Conservation (phyloP, 2,113 vertebrate species). For the Hippocampus mohnikei region DNA sequence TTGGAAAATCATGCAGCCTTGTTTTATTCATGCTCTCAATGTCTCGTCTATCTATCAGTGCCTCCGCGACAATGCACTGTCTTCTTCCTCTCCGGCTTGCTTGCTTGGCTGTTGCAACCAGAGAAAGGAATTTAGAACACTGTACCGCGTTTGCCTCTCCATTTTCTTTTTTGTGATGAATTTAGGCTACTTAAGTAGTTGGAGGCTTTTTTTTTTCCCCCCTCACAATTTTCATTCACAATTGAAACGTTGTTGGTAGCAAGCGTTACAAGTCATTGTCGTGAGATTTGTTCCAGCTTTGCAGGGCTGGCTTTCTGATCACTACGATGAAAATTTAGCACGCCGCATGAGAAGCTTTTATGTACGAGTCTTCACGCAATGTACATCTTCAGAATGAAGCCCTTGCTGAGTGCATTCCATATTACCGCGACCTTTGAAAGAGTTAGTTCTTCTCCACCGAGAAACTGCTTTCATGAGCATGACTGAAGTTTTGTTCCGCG, state of each 20-base stretch:
- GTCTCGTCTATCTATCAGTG: slow-evolving; percentile 34
- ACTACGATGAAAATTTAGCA: slow-evolving; percentile 13
- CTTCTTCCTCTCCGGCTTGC: slow-evolving; percentile 17
- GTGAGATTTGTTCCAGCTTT: slow-evolving; percentile 26
- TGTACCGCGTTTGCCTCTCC: slow-evolving; percentile 45
- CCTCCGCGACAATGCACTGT: slow-evolving; percentile 12
- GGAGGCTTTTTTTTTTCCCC: background rate
- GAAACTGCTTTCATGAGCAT: background rate
- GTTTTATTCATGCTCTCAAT: slow-evolving; percentile 71
- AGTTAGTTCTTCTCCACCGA: background rate
- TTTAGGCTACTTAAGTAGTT: slow-evolving; percentile 15
- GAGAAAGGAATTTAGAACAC: slow-evolving; percentile 37
- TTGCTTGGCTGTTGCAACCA: slow-evolving; percentile 33
- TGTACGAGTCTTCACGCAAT: background rate
- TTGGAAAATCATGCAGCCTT: slow-evolving; percentile 72
- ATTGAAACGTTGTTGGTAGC: slow-evolving; percentile 24
- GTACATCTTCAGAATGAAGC: slow-evolving; percentile 7
- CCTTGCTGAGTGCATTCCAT: slow-evolving; percentile 40
- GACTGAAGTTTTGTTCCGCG: background rate
- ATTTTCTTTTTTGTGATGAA: slow-evolving; percentile 11
- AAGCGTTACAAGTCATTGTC: slow-evolving; percentile 27
- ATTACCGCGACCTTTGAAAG: background rate
- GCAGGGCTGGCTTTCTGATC: slow-evolving; percentile 20
- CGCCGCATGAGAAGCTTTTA: slow-evolving; percentile 4
- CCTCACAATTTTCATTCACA: slow-evolving; percentile 3